Conservation (phyloP, 2,888 invertebrate genomes). For the Apoda limacodes region DNA sequence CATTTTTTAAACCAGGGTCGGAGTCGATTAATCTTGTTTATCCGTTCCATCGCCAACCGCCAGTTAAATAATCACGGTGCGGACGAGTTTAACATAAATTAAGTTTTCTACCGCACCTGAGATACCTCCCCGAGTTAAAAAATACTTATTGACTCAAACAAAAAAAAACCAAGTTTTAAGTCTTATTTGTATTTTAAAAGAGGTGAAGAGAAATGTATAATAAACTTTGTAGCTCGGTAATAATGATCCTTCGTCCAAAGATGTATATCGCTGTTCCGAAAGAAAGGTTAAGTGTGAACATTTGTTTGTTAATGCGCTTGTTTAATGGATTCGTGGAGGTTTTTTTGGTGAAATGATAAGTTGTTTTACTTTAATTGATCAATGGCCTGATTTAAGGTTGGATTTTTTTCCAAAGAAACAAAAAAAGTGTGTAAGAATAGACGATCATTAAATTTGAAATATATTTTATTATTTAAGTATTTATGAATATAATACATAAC, state of each 20-base stretch:
- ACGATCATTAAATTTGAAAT: too few species aligned
- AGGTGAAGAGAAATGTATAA: conserved; percentile 8
- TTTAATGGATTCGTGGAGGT: conserved; percentile 51
- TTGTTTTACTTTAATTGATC: conserved; percentile 51
- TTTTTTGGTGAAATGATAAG: conserved; percentile 54
- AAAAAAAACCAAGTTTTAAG: too few species aligned
- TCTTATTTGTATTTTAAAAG: conserved; percentile 6
- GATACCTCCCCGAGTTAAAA: conserved; percentile 52
- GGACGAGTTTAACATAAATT: conserved; percentile 68
- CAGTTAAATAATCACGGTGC: conserved; percentile 60
- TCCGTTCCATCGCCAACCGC: conserved; percentile 48
- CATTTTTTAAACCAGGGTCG: conserved; percentile 36
- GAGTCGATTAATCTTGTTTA: conserved; percentile 62
- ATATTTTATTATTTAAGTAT: too few species aligned
- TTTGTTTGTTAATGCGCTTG: conserved; percentile 65
- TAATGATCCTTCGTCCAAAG: conserved; percentile 60
- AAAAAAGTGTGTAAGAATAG: too few species aligned
- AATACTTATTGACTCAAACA: conserved; percentile 18
- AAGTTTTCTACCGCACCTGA: conserved; percentile 65
- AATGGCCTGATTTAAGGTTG: too few species aligned
- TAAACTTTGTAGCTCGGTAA: conserved; percentile 31
- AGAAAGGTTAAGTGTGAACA: conserved; percentile 69
- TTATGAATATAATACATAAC: too few species aligned
- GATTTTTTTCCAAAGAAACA: too few species aligned
- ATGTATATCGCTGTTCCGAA: conserved; percentile 55